phyloP scores from a whole-genome alignment of 2,113 vertebrate genomes.

The Danionella cerebrum region DNA sequence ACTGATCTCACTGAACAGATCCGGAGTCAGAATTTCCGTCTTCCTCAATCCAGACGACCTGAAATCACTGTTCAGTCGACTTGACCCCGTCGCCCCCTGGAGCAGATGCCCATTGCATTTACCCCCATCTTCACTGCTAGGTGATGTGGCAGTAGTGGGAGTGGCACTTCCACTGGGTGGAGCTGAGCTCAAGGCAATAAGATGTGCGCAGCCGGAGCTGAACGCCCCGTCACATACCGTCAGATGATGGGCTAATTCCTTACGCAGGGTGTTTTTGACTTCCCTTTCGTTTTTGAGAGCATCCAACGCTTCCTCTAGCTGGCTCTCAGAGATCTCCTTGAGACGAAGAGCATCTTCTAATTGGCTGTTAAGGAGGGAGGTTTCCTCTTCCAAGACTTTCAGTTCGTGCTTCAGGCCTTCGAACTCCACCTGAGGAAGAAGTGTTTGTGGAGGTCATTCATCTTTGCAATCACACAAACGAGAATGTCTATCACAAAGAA shows the following conservation, averaged over 20 bases:
- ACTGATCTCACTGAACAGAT: slow-evolving; percentile 93
- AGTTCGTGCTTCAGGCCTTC: slow-evolving; percentile 97
- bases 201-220: slow-evolving; percentile 70
- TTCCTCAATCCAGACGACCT: slow-evolving; percentile 64
- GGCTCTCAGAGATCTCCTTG: slow-evolving; percentile 87
- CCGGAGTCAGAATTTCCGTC: slow-evolving; percentile 68
- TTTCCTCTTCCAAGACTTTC: slow-evolving; percentile 92
- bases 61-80: slow-evolving; percentile 76
- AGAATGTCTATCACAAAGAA: too few species aligned
- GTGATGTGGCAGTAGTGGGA: slow-evolving; percentile 56
- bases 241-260: slow-evolving; percentile 88
- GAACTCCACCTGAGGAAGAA: slow-evolving; percentile 86
- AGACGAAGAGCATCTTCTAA: slow-evolving; percentile 85
- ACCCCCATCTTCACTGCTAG: slow-evolving; percentile 75
- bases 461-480: too few species aligned
- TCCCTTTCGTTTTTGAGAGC: slow-evolving; percentile 90
- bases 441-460: too few species aligned
- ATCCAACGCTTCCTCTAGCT: slow-evolving; percentile 91
- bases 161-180: slow-evolving; percentile 67
- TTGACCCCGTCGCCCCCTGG: slow-evolving; percentile 37
- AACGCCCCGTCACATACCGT: slow-evolving; percentile 83
- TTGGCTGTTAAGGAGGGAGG: slow-evolving; percentile 85
- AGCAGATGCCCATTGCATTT: slow-evolving; percentile 79
- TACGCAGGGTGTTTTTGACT: slow-evolving; percentile 85
- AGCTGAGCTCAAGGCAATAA: slow-evolving; percentile 73